Base-by-base conservation (phyloP, 2,113 vertebrate genomes). In the Sciurus niger region DNA sequence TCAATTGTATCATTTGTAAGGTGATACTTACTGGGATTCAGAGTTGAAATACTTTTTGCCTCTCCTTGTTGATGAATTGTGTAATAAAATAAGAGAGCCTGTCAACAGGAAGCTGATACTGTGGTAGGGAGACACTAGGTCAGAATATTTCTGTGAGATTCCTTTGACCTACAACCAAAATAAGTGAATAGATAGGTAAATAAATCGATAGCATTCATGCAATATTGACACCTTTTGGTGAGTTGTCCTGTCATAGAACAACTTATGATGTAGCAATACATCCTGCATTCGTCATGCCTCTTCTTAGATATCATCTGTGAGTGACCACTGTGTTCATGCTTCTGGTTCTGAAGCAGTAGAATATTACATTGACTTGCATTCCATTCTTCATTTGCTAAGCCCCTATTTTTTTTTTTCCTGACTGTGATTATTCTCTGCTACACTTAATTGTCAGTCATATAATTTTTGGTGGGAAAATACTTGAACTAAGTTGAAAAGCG, bases 131-230 rank as follows among this genome's bases (percentile, higher is more conserved):
- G 28, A 46, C 92, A 90, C 53, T 63, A 63, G 0, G 5, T 83
- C 60, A 90, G 53, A 93, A 96, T 24, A 77, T 93, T 89, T 96
- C 84, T 90, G n/a, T 92, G 88, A 96, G 90, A 91, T 85, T 94
- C n/a, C 94, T 34, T 96, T 86, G 70, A 93, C 48, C 74, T 70
- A 77, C 34, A 93, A 34, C 13, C 34, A 55, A 84, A 89, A 70
- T 28, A 85, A 68, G 63, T 32, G 20, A 90, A 22, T 24, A 28
- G 22, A 40, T 63, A 25, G 24, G 60, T 63, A 76, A n/a, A 30
- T 22, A 10, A 34, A 68, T 10, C 16, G 68, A 37, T 25, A 34
- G 6, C 11, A 18, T 32, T 7, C 11, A 37, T 65, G 34, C 14
- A 51, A 65, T 87, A 18, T 60, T 72, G 79, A 74, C 55, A 80